These are phyloP conservation scores for Pitangus sulphuratus DNA, from an alignment of 2,797 vertebrate species.

Conservation along the genomic window DNA sequence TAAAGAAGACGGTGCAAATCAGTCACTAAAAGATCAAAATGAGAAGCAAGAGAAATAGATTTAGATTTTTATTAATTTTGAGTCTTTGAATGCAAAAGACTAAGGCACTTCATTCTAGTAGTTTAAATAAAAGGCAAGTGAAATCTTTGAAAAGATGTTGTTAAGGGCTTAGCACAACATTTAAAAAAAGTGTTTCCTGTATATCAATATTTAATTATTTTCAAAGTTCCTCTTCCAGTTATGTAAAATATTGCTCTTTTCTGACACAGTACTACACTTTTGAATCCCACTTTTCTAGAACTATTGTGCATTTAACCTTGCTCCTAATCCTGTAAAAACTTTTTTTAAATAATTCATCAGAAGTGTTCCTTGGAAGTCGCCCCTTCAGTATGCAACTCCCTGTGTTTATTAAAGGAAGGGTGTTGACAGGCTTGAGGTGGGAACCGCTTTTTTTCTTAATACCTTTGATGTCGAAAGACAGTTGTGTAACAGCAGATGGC, in stretches of 20 bases:
- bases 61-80: neutral
- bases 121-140: neutral
- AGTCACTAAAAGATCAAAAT: neutral
- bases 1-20: neutral
- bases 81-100: neutral
- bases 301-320: neutral
- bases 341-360: slow-evolving; percentile 25
- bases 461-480: slow-evolving; percentile 68
- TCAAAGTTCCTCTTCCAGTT: neutral
- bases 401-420: slow-evolving; percentile 74
- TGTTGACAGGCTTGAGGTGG: slow-evolving; percentile 58
- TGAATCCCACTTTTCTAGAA: neutral
- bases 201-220: neutral
- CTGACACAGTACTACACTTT: neutral
- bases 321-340: neutral
- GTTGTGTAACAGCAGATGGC: slow-evolving; percentile 52
- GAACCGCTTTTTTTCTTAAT: slow-evolving; percentile 55
- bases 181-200: neutral
- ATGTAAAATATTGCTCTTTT: neutral
- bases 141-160: neutral
- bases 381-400: neutral
- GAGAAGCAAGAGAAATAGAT: neutral
- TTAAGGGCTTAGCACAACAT: neutral
- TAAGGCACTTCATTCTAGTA: neutral
- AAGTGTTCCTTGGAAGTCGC: slow-evolving; percentile 50